phyloP scores from a whole-genome alignment of 1,140 invertebrate species.

The Drosophila seguyi region DNA sequence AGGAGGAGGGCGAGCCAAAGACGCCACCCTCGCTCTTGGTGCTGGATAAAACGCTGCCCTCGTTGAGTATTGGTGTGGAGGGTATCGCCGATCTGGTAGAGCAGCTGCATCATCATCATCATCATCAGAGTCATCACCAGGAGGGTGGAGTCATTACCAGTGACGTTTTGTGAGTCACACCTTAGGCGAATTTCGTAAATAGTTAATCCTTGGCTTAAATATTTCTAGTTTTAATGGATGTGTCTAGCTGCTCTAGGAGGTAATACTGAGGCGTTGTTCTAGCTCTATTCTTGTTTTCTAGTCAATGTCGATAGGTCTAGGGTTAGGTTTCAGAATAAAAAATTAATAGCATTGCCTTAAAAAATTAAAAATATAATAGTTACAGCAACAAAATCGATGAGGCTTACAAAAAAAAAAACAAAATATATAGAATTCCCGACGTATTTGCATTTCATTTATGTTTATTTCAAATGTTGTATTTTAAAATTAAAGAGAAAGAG shows the following conservation, averaged over 20 bases:
- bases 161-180: constrained; percentile 27
- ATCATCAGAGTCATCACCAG: constrained; percentile 30
- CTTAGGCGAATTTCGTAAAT: constrained; percentile 51
- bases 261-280: constrained; percentile 8
- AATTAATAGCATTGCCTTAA: too few species aligned
- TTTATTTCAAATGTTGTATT: too few species aligned
- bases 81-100: constrained; percentile 71
- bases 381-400: neutral
- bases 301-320: constrained; percentile 29
- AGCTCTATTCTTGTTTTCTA: constrained; percentile 41
- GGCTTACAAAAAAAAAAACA: neutral
- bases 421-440: too few species aligned
- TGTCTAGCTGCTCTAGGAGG: neutral
- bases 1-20: constrained; percentile 47
- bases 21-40: constrained; percentile 71
- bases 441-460: too few species aligned
- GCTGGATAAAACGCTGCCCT: constrained; percentile 74
- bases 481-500: neutral
- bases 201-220: constrained; percentile 33
- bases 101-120: constrained; percentile 60
- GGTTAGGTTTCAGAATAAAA: constrained; percentile 8
- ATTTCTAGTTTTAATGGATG: constrained; percentile 8
- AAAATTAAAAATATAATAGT: neutral
- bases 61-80: constrained; percentile 71
- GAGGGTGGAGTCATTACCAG: constrained; percentile 26